Evolutionary conservation across 2,888 invertebrate species (phyloP).

Genomic region (Gryllus longicercus): DNA sequence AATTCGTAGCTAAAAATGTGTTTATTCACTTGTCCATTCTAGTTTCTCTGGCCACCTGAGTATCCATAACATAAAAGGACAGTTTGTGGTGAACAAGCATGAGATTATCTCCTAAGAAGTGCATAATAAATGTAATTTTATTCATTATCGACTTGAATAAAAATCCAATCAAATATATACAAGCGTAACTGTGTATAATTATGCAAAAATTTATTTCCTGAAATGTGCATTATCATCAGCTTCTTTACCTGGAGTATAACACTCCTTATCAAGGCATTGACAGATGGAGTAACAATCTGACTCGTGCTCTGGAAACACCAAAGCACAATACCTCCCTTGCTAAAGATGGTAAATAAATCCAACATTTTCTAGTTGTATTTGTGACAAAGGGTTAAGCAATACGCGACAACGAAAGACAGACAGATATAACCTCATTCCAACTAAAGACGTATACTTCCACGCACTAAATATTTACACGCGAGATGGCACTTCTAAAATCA

Average conservation of each 20-base stretch:
- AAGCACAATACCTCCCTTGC: constrained; percentile 96
- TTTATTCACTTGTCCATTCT: no score
- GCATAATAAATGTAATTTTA: constrained; percentile 19
- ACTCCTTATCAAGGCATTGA: constrained; percentile 92
- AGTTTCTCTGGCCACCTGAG: no score
- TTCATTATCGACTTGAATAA: background rate
- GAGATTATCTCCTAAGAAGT: background rate
- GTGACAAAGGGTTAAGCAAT: background rate
- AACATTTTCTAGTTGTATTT: constrained; percentile 65
- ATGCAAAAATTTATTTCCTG: no score
- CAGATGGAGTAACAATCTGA: constrained; percentile 85
- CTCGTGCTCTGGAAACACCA: constrained; percentile 97
- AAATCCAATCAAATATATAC: background rate
- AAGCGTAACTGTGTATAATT: no score
- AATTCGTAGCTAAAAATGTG: no score
- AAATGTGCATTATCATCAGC: background rate
- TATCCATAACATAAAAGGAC: no score
- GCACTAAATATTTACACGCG: constrained; percentile 7
- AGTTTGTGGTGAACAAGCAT: background rate
- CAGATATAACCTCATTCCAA: background rate
- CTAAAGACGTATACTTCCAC: background rate
- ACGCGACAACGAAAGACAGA: background rate
- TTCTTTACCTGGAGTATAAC: constrained; percentile 89
- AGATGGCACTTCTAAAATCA: constrained; percentile 17
- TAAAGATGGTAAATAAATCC: constrained; percentile 98